phyloP scores from a whole-genome alignment of 2,797 vertebrate genomes.

The Enteromius unitaeniatus region DNA sequence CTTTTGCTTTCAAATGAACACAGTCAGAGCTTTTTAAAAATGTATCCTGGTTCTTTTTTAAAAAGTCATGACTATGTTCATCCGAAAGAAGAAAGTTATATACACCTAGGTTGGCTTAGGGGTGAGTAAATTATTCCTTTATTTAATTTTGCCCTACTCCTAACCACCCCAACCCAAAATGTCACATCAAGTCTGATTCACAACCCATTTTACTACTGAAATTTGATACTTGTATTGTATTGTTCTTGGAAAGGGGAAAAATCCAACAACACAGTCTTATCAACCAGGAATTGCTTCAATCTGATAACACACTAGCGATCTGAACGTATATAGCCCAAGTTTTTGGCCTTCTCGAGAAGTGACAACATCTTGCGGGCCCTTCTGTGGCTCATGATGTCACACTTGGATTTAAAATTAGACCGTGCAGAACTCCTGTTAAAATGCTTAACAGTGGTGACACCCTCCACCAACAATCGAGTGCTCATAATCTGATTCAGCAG shows the following conservation, averaged over 20 bases:
- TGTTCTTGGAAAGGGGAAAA: neutral
- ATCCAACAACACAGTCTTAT: neutral
- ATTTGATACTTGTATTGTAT: neutral
- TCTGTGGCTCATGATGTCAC: constrained; percentile 38
- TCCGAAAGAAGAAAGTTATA: too few relatives aligned
- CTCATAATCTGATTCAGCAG: constrained; percentile 66
- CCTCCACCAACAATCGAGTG: constrained; percentile 64
- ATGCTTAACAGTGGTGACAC: constrained; percentile 61
- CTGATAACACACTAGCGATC: neutral
- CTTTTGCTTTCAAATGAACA: too few relatives aligned
- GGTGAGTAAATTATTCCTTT: too few relatives aligned
- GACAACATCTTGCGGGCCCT: constrained; percentile 25
- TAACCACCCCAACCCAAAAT: neutral
- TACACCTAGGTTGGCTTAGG: too few relatives aligned
- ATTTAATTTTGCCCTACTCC: neutral
- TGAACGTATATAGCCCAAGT: neutral
- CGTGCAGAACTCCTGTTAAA: constrained; percentile 68
- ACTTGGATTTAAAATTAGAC: constrained; percentile 71
- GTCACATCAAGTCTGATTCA: neutral
- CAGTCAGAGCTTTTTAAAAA: too few relatives aligned
- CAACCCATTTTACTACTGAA: neutral
- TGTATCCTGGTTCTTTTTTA: too few relatives aligned
- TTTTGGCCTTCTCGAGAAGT: neutral
- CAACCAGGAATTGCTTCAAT: neutral
- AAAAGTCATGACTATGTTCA: too few relatives aligned